Evolutionary conservation across 2,888 invertebrate species (phyloP).

Genomic region (Neoitamus cyanurus): DNA sequence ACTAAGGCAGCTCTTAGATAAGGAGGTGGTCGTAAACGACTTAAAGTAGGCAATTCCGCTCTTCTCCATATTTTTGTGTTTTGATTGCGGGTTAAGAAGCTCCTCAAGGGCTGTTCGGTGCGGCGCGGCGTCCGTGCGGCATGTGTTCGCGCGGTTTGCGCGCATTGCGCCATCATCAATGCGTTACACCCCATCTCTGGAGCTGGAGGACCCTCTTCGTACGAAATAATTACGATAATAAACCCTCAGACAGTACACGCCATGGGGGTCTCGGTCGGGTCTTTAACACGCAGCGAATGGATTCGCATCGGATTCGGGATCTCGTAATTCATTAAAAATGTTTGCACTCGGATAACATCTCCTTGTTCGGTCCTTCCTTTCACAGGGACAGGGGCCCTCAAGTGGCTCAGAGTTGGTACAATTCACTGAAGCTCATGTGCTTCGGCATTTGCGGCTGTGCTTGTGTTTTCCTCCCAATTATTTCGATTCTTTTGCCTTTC

Average conservation of each 20-base stretch:
- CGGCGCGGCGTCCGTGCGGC: neutral
- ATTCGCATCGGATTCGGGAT: conserved; percentile 17
- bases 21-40: conserved; percentile 37
- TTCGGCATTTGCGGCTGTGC: neutral
- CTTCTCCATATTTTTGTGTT: conserved; percentile 41
- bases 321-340: conserved; percentile 45
- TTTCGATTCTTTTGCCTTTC: neutral
- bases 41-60: conserved; percentile 43
- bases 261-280: neutral
- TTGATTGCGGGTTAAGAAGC: conserved; percentile 41
- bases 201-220: neutral
- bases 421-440: neutral
- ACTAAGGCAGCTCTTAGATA: neutral
- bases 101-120: neutral
- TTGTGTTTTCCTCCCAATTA: neutral
- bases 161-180: neutral
- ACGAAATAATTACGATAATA: conserved; percentile 40
- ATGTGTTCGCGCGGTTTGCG: neutral
- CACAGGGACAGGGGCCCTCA: neutral
- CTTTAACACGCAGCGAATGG: conserved; percentile 31
- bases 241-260: conserved; percentile 33
- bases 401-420: neutral
- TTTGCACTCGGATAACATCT: conserved; percentile 39
- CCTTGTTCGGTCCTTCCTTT: neutral
- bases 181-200: neutral